phyloP scores from a whole-genome alignment of 1,140 invertebrate species.

The Brachionus rubens region DNA sequence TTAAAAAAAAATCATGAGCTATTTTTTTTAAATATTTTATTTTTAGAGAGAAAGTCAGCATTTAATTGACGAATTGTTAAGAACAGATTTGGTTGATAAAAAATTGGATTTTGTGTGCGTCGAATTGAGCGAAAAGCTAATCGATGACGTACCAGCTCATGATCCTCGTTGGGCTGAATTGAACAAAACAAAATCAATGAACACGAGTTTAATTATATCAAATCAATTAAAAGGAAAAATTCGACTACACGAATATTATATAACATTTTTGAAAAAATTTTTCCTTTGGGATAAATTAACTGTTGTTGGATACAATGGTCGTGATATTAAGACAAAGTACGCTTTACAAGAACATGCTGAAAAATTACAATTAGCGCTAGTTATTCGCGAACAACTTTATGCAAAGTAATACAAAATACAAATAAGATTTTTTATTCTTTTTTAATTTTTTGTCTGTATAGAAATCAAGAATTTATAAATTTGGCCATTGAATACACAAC shows the following conservation, averaged over 20 bases:
- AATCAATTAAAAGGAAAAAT: slow-evolving; percentile 45
- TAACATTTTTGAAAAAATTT: slow-evolving; percentile 41
- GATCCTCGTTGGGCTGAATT: slow-evolving; percentile 43
- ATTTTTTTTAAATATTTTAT: not conserved
- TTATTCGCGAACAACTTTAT: slow-evolving; percentile 25
- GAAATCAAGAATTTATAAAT: slow-evolving; percentile 42
- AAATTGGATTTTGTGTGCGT: slow-evolving; percentile 31
- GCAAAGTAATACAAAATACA: not conserved
- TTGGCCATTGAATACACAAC: slow-evolving; percentile 4
- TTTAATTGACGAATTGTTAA: slow-evolving; percentile 31
- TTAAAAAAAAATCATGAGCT: not conserved
- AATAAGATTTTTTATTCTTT: not conserved
- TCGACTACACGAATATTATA: slow-evolving; percentile 34
- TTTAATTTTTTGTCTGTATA: not conserved
- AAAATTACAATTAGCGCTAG: slow-evolving; percentile 40
- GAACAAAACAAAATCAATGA: slow-evolving; percentile 22
- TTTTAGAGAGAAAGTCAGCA: slow-evolving; percentile 29
- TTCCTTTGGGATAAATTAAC: slow-evolving; percentile 21
- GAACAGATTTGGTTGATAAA: not conserved
- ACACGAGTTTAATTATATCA: slow-evolving; percentile 22
- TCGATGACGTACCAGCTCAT: slow-evolving; percentile 26
- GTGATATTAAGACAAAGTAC: slow-evolving; percentile 19
- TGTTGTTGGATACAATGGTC: slow-evolving; percentile 1
- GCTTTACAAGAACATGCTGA: slow-evolving; percentile 34
- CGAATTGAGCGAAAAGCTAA: slow-evolving; percentile 26